Evolutionary conservation across 2,797 vertebrate species (phyloP).

Genomic region (Hemibagrus guttatus): DNA sequence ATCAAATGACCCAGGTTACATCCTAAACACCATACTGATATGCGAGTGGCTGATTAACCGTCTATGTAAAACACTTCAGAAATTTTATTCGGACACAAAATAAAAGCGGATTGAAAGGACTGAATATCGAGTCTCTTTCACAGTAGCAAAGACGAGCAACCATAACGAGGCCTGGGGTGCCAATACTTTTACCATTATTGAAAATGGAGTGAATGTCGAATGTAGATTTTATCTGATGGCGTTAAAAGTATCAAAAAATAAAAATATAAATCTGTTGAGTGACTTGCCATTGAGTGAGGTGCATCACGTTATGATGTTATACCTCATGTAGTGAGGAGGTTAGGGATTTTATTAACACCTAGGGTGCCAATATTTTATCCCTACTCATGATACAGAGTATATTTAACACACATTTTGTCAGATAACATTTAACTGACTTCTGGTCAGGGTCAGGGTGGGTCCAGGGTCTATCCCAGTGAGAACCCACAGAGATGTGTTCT

Average conservation of each 20-base stretch:
- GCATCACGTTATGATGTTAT: background rate
- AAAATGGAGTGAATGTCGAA: background rate
- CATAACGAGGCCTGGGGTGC: background rate
- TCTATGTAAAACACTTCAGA: background rate
- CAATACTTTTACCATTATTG: background rate
- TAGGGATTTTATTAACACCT: background rate
- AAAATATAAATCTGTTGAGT: background rate
- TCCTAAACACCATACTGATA: background rate
- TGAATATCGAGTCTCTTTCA: background rate
- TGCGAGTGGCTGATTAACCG: background rate
- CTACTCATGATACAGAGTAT: background rate
- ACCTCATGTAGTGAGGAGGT: background rate
- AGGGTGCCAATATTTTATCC: background rate
- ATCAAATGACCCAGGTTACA: constrained; percentile 91
- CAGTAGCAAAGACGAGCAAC: background rate
- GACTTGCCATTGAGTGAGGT: background rate
- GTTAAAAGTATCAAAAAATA: background rate
- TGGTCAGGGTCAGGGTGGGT: background rate
- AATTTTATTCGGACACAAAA: background rate
- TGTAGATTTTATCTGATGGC: background rate
- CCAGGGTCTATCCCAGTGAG: background rate
- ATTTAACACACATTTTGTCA: no score
- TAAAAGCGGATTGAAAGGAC: background rate
- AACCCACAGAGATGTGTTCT: background rate
- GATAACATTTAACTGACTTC: no score